Conservation (phyloP, 2,888 invertebrate species). For the Nematopogon swammerdamellus region DNA sequence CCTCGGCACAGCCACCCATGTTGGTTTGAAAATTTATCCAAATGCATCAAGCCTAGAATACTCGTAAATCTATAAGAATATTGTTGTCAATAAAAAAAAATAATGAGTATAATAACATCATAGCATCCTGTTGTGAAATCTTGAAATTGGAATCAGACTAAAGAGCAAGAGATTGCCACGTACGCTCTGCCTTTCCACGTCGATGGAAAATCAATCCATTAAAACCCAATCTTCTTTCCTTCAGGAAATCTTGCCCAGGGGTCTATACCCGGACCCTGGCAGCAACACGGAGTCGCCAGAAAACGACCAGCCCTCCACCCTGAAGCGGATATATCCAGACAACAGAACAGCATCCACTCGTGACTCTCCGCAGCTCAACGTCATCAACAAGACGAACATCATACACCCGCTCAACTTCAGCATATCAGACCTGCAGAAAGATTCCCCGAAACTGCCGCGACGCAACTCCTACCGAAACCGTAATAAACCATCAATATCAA, state of each 20-base stretch:
- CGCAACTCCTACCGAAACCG: constrained; percentile 27
- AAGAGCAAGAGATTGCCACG: too few species aligned
- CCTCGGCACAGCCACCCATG: too few species aligned
- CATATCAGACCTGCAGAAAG: constrained; percentile 37
- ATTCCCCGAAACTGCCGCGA: constrained; percentile 33
- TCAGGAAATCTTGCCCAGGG: constrained; percentile 51
- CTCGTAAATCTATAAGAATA: too few species aligned
- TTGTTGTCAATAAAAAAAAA: too few species aligned
- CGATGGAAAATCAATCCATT: too few species aligned
- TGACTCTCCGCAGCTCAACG: constrained; percentile 32
- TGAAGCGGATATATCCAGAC: constrained; percentile 26
- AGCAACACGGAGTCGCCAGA: constrained; percentile 68
- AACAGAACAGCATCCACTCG: constrained; percentile 27
- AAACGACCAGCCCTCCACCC: constrained; percentile 46
- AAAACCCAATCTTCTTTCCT: constrained; percentile 7
- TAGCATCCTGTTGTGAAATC: too few species aligned
- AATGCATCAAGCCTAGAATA: too few species aligned
- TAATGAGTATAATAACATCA: too few species aligned
- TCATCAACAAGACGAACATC: constrained; percentile 36
- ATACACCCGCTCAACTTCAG: constrained; percentile 51
- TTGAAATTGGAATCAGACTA: too few species aligned
- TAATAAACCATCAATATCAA: constrained; percentile 27
- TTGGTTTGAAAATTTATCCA: too few species aligned
- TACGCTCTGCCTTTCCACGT: too few species aligned
- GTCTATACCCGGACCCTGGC: constrained; percentile 53